phyloP scores from a whole-genome alignment of 35 echinoderm and acorn worm species.

The Apostichopus japonicus region DNA sequence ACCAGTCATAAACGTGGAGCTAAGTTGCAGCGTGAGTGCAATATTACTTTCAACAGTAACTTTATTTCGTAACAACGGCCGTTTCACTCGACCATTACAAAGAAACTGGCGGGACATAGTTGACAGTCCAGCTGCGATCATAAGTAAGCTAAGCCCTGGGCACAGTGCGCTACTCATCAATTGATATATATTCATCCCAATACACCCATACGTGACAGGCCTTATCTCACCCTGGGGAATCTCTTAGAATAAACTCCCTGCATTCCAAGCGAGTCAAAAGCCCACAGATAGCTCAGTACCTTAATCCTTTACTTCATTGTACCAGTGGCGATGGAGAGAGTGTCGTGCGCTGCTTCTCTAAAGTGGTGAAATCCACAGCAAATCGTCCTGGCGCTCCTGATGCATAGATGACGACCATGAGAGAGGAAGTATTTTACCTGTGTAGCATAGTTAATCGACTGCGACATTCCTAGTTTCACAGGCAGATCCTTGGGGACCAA shows the following conservation, averaged over 20 bases:
- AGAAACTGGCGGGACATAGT: not conserved
- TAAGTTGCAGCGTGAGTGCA: too few relatives aligned
- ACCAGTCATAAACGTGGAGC: too few relatives aligned
- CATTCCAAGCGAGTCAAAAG: constrained; percentile 26
- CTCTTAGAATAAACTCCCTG: constrained; percentile 35
- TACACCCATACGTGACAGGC: not conserved
- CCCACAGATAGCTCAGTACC: not conserved
- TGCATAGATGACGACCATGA: not conserved
- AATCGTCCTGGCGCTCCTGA: not conserved
- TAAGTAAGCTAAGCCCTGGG: not conserved
- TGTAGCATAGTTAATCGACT: constrained; percentile 12
- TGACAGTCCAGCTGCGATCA: not conserved
- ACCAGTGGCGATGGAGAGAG: not conserved
- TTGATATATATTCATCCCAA: not conserved
- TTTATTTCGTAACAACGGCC: too few relatives aligned
- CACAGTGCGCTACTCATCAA: not conserved
- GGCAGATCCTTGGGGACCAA: constrained; percentile 14
- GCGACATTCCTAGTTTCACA: not conserved
- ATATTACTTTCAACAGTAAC: too few relatives aligned
- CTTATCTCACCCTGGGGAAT: constrained; percentile 27
- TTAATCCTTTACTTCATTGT: not conserved
- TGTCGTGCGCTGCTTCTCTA: not conserved
- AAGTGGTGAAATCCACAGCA: not conserved
- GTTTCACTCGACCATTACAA: not conserved
- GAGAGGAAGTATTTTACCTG: not conserved